These are phyloP conservation scores for Fratercula arctica DNA, from an alignment of 2,797 vertebrate species.

Conservation along the genomic window DNA sequence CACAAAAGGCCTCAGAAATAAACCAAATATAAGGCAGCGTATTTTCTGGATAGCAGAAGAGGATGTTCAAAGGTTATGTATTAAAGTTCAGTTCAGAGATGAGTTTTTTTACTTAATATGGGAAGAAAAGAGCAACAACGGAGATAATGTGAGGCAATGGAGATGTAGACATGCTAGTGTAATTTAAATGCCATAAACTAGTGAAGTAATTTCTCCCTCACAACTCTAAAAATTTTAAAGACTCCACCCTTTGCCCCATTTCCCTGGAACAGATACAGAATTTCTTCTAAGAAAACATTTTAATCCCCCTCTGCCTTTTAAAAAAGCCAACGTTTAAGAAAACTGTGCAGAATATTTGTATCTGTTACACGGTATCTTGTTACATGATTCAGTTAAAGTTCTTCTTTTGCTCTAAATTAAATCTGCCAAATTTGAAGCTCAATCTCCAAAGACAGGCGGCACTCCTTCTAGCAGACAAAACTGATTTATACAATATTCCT, in stretches of 20 bases:
- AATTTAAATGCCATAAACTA: conserved; percentile 31
- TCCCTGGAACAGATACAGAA: background rate
- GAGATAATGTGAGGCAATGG: conserved; percentile 20
- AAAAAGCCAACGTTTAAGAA: background rate
- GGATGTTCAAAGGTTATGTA: background rate
- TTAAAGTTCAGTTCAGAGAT: conserved; percentile 14
- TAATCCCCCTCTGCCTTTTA: background rate
- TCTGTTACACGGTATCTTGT: background rate
- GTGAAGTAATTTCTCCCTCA: conserved; percentile 18
- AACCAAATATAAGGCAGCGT: background rate
- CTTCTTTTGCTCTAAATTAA: conserved; percentile 34
- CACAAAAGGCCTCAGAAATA: background rate
- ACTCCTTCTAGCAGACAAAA: conserved; percentile 23
- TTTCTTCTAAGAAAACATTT: background rate
- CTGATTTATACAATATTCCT: background rate
- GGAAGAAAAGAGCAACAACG: conserved; percentile 30
- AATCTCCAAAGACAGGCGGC: background rate
- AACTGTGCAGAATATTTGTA: background rate
- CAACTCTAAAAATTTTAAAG: background rate
- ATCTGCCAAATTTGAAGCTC: conserved; percentile 20
- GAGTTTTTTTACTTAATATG: background rate
- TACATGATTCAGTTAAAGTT: background rate
- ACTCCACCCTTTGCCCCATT: background rate
- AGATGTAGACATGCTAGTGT: conserved; percentile 20
- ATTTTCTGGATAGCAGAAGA: background rate